A percentile compares a stretch with the other conserved stretches of the same genome.
Conservation (phyloP, 2,797 vertebrate genomes). For the Parauchenoglanis punctatus region DNA sequence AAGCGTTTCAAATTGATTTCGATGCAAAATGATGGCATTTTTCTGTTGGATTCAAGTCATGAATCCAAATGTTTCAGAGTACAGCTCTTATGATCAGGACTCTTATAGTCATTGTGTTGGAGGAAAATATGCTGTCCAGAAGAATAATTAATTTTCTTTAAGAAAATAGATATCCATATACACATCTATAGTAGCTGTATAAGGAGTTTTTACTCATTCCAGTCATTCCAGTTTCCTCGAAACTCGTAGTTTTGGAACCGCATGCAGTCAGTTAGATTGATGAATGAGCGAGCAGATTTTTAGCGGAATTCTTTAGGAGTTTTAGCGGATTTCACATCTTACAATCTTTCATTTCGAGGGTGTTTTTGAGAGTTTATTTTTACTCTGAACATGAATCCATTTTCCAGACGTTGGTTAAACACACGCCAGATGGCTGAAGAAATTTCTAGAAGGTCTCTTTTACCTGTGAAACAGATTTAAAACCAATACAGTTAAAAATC, state of each 20-base stretch:
- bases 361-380: conserved; percentile 4
- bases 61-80: neutral
- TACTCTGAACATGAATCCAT: neutral
- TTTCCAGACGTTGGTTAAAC: neutral
- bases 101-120: neutral
- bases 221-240: neutral
- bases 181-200: neutral
- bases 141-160: neutral
- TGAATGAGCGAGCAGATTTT: conserved; percentile 28
- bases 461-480: neutral
- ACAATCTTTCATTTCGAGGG: conserved; percentile 35
- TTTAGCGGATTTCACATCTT: conserved; percentile 19
- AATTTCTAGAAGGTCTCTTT: neutral
- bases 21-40: no score
- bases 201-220: neutral
- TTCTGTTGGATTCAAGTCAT: neutral
- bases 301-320: conserved; percentile 14
- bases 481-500: neutral
- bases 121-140: neutral
- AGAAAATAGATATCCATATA: no score
- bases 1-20: neutral
- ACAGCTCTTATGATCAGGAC: neutral
- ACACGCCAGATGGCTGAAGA: neutral
- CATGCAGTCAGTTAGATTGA: conserved; percentile 14
- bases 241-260: conserved; percentile 24